Percentiles rank a stretch among this genome's conserved stretches.
Evolutionary conservation across 2,113 vertebrate species (phyloP).

Genomic region (Megaptera novaeangliae): DNA sequence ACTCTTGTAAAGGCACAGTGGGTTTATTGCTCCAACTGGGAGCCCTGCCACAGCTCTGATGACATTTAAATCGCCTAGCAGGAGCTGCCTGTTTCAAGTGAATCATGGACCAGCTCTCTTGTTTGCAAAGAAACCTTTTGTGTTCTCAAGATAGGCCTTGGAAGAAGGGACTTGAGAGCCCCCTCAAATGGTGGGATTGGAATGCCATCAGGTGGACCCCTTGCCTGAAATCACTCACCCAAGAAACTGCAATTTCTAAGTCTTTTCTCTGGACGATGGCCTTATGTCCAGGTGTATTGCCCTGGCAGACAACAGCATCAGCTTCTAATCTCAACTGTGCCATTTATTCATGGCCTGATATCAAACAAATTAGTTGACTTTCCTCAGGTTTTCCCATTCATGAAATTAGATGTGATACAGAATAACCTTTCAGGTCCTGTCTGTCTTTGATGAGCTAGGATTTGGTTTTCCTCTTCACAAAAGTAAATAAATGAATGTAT

Average conservation of each 20-base stretch:
- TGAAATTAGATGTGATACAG: background rate
- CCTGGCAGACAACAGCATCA: background rate
- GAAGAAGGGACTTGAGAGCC: background rate
- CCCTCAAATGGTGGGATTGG: background rate
- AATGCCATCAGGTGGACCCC: background rate
- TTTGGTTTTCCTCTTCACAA: slow-evolving; percentile 26
- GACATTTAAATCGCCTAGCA: background rate
- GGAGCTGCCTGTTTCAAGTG: background rate
- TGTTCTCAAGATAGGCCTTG: background rate
- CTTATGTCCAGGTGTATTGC: background rate
- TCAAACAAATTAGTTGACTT: slow-evolving; percentile 12
- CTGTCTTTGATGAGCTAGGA: background rate
- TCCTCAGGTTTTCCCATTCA: background rate
- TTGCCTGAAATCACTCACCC: background rate
- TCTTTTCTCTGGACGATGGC: background rate
- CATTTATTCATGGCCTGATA: background rate
- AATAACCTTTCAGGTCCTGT: background rate
- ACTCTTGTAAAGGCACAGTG: slow-evolving; percentile 22
- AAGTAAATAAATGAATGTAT: background rate
- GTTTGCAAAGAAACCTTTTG: background rate
- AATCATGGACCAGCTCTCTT: background rate
- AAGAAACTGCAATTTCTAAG: background rate
- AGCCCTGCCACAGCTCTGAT: background rate
- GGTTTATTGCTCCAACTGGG: background rate
- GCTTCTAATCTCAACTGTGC: background rate